Evolutionary conservation across 64 coral and sea anemone species (phyloP).

Genomic region (Exaiptasia diaphana): DNA sequence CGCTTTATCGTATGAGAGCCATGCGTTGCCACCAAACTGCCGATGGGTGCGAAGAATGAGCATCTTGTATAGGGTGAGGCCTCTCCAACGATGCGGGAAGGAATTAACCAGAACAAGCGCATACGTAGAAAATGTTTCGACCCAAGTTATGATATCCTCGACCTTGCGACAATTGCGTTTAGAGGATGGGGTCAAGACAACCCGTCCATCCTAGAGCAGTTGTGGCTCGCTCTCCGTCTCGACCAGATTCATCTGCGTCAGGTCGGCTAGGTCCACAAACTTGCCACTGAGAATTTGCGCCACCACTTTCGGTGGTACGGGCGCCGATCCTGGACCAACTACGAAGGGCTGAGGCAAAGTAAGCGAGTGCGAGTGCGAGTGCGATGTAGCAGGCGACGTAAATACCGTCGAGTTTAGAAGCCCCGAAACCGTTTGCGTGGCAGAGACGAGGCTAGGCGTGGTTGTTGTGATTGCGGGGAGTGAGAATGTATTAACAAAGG

Average conservation of each 20-base stretch:
- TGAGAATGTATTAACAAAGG: no score
- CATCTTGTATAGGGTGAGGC: neutral
- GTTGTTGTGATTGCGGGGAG: no score
- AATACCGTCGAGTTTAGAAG: no score
- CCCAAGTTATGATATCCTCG: conserved; percentile 37
- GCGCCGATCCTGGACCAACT: conserved; percentile 10
- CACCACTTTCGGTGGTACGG: conserved; percentile 3
- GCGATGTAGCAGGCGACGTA: no score
- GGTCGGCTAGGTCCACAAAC: conserved; percentile 29
- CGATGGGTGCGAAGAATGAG: conserved; percentile 20
- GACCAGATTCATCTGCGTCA: neutral
- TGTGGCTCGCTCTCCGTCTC: conserved; percentile 1
- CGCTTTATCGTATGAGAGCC: neutral
- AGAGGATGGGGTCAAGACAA: neutral
- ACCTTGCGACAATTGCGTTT: neutral
- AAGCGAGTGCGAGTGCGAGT: no score
- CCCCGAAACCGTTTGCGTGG: no score
- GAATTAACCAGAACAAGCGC: neutral
- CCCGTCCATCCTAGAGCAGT: neutral
- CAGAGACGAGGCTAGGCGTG: no score
- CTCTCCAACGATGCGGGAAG: conserved; percentile 28
- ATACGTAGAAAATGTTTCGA: conserved; percentile 25
- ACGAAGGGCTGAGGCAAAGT: conserved; percentile 1
- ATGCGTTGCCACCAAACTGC: conserved; percentile 13
- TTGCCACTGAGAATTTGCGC: conserved; percentile 36